phyloP scores from a whole-genome alignment of 2,888 invertebrate genomes.

The Drosophila anceps region DNA sequence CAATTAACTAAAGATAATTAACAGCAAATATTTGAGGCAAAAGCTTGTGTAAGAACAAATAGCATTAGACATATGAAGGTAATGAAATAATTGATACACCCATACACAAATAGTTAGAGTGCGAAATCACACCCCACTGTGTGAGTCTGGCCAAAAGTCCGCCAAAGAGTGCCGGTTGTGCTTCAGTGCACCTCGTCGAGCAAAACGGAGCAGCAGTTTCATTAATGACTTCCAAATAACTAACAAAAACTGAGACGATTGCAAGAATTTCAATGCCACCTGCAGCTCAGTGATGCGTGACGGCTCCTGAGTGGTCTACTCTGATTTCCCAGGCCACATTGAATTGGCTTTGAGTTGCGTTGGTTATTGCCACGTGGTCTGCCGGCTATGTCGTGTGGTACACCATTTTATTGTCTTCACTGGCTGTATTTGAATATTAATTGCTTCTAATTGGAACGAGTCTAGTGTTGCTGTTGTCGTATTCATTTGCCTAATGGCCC shows the following conservation, averaged over 20 bases:
- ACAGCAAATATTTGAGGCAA: conserved; percentile 70
- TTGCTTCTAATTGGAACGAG: conserved; percentile 59
- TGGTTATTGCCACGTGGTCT: background rate
- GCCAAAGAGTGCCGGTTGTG: conserved; percentile 41
- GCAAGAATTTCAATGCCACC: conserved; percentile 74
- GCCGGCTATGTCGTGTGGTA: conserved; percentile 18
- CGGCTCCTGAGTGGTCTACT: conserved; percentile 40
- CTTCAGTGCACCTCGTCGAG: conserved; percentile 51
- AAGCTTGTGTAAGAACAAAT: conserved; percentile 67
- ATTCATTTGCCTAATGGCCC: conserved; percentile 73
- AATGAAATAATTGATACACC: conserved; percentile 49
- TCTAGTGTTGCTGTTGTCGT: conserved; percentile 49
- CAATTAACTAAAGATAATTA: conserved; percentile 68
- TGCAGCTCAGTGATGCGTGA: conserved; percentile 59
- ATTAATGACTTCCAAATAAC: conserved; percentile 49
- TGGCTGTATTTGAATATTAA: conserved; percentile 64
- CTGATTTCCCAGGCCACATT: conserved; percentile 32
- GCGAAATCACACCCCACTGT: conserved; percentile 34
- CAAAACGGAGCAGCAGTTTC: conserved; percentile 27
- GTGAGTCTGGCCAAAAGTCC: conserved; percentile 46
- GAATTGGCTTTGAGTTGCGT: conserved; percentile 11
- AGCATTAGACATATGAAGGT: conserved; percentile 22
- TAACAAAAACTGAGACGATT: conserved; percentile 33
- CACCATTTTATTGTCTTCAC: conserved; percentile 58
- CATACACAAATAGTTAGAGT: conserved; percentile 18